Percentiles rank a stretch among this genome's conserved stretches.
phyloP scores from a whole-genome alignment of 1,140 invertebrate genomes.

The Acromyrmex echinatior region DNA sequence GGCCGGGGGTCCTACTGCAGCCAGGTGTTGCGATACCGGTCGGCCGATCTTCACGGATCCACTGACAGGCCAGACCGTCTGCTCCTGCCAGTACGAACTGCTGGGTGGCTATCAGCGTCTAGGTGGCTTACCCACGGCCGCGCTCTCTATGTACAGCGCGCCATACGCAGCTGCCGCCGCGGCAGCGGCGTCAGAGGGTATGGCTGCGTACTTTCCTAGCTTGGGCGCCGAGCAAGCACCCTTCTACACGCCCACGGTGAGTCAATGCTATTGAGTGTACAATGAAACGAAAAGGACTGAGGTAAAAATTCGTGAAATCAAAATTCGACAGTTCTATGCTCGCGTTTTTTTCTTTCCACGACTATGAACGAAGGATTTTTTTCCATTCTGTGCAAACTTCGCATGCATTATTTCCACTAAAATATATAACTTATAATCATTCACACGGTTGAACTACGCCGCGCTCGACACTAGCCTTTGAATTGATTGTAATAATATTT shows the following conservation, averaged over 20 bases:
- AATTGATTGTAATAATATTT: slow-evolving; percentile 20
- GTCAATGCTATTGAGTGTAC: slow-evolving; percentile 79
- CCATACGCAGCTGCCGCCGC: slow-evolving; percentile 91
- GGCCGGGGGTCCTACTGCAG: slow-evolving; percentile 86
- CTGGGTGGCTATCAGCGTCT: slow-evolving; percentile 93
- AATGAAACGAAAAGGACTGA: neutral
- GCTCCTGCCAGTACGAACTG: slow-evolving; percentile 95
- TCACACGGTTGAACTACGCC: neutral
- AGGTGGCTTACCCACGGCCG: slow-evolving; percentile 89
- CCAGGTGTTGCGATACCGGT: slow-evolving; percentile 96
- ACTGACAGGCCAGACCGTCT: slow-evolving; percentile 96
- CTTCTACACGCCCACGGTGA: slow-evolving; percentile 94
- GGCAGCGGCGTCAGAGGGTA: slow-evolving; percentile 89
- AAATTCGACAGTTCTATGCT: neutral
- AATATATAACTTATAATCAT: neutral
- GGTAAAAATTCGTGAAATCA: neutral
- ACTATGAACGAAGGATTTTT: neutral
- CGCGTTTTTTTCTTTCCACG: neutral
- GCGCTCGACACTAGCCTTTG: slow-evolving; percentile 9
- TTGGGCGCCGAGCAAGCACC: slow-evolving; percentile 93
- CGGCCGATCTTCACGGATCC: slow-evolving; percentile 96
- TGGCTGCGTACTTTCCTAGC: slow-evolving; percentile 93
- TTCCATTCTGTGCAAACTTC: neutral
- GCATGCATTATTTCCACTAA: neutral
- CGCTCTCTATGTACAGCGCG: slow-evolving; percentile 92